phyloP scores from a whole-genome alignment of 2,113 vertebrate genomes.

The Gallinago media region DNA sequence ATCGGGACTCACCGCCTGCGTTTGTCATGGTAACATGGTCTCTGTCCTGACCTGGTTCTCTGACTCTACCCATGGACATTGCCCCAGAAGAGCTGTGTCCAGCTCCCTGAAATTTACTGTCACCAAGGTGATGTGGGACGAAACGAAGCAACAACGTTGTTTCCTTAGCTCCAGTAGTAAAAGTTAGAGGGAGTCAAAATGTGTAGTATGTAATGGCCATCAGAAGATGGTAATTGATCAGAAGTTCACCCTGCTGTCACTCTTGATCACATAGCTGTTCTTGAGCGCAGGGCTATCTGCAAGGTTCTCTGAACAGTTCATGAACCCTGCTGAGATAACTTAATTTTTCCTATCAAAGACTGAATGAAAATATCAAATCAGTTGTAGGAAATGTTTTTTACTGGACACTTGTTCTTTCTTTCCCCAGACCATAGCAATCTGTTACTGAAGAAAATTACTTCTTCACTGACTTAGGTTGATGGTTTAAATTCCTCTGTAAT shows the following conservation, averaged over 20 bases:
- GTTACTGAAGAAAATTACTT: not conserved
- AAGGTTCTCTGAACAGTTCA: not conserved
- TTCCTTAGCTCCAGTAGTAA: not conserved
- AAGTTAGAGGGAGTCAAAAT: not conserved
- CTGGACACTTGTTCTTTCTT: not conserved
- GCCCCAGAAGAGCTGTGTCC: not conserved
- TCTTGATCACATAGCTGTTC: not conserved
- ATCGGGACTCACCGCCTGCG: not conserved
- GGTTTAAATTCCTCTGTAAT: not conserved
- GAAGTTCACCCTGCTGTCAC: not conserved
- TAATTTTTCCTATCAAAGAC: not conserved
- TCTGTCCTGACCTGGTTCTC: not conserved
- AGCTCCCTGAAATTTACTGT: not conserved
- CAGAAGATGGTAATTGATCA: not conserved
- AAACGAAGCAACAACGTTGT: rapidly evolving
- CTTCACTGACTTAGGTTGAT: not conserved
- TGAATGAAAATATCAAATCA: not conserved
- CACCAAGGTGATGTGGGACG: not conserved
- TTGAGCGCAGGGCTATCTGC: not conserved
- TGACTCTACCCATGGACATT: not conserved
- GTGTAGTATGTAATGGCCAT: not conserved
- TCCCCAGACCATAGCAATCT: not conserved
- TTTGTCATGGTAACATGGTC: not conserved
- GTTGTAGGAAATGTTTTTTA: not conserved
- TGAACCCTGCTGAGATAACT: not conserved